phyloP scores from a whole-genome alignment of 1,140 invertebrate genomes.

The Cotesia typhae region DNA sequence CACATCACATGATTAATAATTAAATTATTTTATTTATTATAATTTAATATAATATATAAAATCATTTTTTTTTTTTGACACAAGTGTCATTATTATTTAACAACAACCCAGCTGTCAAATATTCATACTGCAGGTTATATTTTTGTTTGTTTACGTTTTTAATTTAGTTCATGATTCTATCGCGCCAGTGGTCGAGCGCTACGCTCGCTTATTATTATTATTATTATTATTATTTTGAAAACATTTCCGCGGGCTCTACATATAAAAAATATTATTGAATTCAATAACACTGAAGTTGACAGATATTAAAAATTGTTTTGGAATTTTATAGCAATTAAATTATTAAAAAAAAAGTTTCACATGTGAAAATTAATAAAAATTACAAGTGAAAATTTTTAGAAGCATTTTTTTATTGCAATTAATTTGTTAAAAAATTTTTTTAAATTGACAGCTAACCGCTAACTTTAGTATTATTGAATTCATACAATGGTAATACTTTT shows the following conservation, averaged over 20 bases:
- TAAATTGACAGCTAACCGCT: no score
- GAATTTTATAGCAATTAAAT: no score
- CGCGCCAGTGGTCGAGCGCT: not conserved
- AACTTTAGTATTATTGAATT: not conserved
- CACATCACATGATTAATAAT: not conserved
- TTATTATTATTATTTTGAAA: not conserved
- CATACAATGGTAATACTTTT: slow-evolving; percentile 1
- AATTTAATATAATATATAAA: slow-evolving; percentile 6
- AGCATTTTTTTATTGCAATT: no score
- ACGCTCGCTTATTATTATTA: not conserved
- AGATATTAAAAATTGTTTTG: no score
- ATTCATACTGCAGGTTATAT: slow-evolving; percentile 16
- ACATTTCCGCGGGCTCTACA: not conserved
- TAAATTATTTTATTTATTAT: slow-evolving; percentile 8
- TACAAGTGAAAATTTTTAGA: no score
- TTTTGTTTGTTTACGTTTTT: slow-evolving; percentile 34
- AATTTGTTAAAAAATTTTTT: no score
- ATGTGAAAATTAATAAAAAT: no score
- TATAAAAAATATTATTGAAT: not conserved
- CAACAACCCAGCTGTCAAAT: slow-evolving; percentile 14
- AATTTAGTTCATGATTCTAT: slow-evolving; percentile 17
- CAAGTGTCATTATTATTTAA: not conserved
- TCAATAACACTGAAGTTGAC: no score
- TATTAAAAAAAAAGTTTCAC: no score
- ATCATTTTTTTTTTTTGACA: not conserved